Evolutionary conservation across 2,113 vertebrate genomes (phyloP).

Genomic region (Perccottus glenii): DNA sequence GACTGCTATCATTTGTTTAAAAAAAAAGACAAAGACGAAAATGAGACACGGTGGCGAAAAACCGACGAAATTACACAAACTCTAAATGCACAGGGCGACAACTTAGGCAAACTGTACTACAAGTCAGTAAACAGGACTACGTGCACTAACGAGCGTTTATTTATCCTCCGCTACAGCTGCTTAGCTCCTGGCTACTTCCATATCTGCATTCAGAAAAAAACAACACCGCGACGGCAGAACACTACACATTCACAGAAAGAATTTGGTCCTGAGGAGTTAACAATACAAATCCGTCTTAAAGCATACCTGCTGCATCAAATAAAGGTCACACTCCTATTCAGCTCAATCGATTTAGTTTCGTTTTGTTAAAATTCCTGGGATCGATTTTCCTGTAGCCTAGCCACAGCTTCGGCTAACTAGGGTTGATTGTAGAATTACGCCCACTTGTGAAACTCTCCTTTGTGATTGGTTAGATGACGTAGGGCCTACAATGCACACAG

Average conservation of each 20-base stretch:
- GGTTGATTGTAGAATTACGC: conserved; percentile 44
- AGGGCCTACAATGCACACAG: no score
- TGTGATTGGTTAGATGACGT: conserved; percentile 54
- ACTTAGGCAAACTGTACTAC: accelerated
- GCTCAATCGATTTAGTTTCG: conserved; percentile 50
- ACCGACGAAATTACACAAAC: not conserved
- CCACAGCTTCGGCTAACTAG: conserved; percentile 24
- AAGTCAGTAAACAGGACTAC: not conserved
- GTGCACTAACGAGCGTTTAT: not conserved
- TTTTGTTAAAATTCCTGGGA: conserved; percentile 48
- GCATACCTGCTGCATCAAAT: conserved; percentile 72
- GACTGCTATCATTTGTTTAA: conserved; percentile 9
- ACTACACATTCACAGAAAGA: conserved; percentile 8
- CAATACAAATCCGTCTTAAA: accelerated
- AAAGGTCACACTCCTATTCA: conserved; percentile 21
- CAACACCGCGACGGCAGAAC: conserved; percentile 60
- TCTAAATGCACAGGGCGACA: not conserved
- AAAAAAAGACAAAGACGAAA: not conserved
- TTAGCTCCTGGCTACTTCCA: conserved; percentile 52
- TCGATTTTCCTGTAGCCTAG: conserved; percentile 72
- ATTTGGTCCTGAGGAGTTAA: accelerated
- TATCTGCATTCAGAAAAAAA: conserved; percentile 63
- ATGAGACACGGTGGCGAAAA: not conserved
- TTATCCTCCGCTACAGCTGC: conserved; percentile 24
- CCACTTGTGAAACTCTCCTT: conserved; percentile 17